Evolutionary conservation across 1,140 invertebrate genomes (phyloP).

Genomic region (Meloidogyne hapla): DNA sequence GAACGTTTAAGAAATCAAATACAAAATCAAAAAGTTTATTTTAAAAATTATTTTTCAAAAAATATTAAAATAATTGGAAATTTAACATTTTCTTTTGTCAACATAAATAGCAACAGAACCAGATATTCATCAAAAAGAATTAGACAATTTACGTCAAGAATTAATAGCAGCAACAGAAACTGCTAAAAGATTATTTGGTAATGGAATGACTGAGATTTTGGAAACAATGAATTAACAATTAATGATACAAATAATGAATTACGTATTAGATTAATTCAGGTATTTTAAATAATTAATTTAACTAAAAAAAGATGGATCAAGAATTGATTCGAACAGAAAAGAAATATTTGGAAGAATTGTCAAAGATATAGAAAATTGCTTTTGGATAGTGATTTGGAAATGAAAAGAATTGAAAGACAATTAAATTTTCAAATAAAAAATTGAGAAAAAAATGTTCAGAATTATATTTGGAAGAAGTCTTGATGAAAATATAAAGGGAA

Average conservation of each 20-base stretch:
- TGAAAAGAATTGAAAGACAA: slow-evolving; percentile 49
- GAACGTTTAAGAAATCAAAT: slow-evolving; percentile 37
- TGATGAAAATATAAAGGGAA: slow-evolving; percentile 10
- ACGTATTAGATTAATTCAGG: slow-evolving; percentile 52
- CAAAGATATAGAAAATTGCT: slow-evolving; percentile 39
- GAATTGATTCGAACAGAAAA: slow-evolving; percentile 42
- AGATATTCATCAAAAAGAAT: slow-evolving; percentile 49
- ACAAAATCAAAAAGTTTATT: slow-evolving; percentile 15
- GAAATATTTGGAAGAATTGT: slow-evolving; percentile 31
- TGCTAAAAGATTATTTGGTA: slow-evolving; percentile 52
- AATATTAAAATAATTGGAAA: slow-evolving; percentile 31
- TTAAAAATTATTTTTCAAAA: neutral
- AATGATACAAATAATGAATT: slow-evolving; percentile 46
- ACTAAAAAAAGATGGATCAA: slow-evolving; percentile 22
- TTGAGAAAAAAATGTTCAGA: slow-evolving; percentile 52
- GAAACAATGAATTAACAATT: slow-evolving; percentile 5
- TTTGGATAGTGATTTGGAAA: slow-evolving; percentile 53
- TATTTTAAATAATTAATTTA: no score
- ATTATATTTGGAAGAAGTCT: slow-evolving; percentile 51
- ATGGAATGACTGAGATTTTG: slow-evolving; percentile 4
- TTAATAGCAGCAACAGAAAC: slow-evolving; percentile 55
- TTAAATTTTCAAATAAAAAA: slow-evolving; percentile 56
- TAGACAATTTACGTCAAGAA: slow-evolving; percentile 51
- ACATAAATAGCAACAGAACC: slow-evolving; percentile 26
- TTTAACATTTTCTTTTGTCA: slow-evolving; percentile 39